Evolutionary conservation across 2,888 invertebrate species (phyloP).

Genomic region (Drosophila nigricruria): DNA sequence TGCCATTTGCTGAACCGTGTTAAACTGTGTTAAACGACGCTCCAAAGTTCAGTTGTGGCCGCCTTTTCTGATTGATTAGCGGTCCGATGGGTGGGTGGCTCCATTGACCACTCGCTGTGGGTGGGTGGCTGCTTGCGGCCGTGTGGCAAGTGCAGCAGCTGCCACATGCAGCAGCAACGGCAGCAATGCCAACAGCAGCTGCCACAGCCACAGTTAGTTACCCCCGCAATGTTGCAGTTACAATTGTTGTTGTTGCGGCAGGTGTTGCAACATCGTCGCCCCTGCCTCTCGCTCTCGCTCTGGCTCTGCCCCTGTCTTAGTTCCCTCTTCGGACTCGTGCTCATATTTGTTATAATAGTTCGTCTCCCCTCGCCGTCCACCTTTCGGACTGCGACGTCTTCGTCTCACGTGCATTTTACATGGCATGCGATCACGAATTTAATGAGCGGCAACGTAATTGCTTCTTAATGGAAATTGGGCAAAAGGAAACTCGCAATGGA

Average conservation of each 20-base stretch:
- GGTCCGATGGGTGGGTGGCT: slow-evolving; percentile 33
- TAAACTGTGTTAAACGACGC: slow-evolving; percentile 70
- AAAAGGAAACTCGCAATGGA: slow-evolving; percentile 47
- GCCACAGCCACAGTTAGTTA: slow-evolving; percentile 19
- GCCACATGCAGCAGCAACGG: neutral
- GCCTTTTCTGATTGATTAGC: slow-evolving; percentile 51
- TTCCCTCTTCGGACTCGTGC: slow-evolving; percentile 48
- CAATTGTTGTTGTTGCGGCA: slow-evolving; percentile 54
- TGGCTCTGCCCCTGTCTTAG: neutral
- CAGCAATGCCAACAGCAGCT: slow-evolving; percentile 23
- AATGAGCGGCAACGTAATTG: slow-evolving; percentile 79
- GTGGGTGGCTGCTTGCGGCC: slow-evolving; percentile 11
- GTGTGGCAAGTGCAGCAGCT: slow-evolving; percentile 9
- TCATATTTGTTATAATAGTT: slow-evolving; percentile 41
- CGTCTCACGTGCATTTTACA: slow-evolving; percentile 51
- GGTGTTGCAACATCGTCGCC: slow-evolving; percentile 63
- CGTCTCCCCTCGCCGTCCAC: slow-evolving; percentile 10
- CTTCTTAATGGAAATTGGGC: slow-evolving; percentile 82
- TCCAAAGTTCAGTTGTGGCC: slow-evolving; percentile 15
- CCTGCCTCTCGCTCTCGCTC: slow-evolving; percentile 1
- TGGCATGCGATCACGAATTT: slow-evolving; percentile 82
- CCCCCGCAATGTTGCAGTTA: slow-evolving; percentile 37
- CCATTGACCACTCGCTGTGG: slow-evolving; percentile 23
- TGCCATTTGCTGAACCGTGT: slow-evolving; percentile 71
- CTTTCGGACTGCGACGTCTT: slow-evolving; percentile 12